Conservation (phyloP, 2,888 invertebrate species). For the Synergus gifuensis region DNA sequence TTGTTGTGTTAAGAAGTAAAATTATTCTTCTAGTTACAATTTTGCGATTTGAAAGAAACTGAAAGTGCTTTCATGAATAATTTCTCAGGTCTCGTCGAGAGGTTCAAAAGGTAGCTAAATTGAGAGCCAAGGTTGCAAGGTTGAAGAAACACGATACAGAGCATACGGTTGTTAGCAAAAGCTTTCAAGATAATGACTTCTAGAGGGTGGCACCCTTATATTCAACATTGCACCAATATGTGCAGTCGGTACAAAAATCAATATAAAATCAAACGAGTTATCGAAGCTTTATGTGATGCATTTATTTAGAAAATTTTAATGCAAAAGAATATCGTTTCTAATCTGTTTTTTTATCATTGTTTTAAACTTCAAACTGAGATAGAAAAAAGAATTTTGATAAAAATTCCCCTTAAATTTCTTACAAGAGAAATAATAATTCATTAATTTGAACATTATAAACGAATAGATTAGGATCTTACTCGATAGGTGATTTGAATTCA, state of each 20-base stretch:
- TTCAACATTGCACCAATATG: constrained; percentile 4
- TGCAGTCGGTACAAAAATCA: constrained; percentile 2
- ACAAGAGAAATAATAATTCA: too few species aligned
- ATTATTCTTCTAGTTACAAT: constrained; percentile 1
- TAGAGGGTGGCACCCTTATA: constrained; percentile 14
- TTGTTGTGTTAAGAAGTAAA: background rate
- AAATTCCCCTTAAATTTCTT: too few species aligned
- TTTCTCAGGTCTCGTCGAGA: constrained; percentile 15
- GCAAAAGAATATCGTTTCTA: background rate
- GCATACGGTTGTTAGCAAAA: constrained; percentile 19
- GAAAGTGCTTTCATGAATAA: constrained; percentile 38
- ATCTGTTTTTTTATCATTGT: too few species aligned
- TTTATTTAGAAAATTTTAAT: background rate
- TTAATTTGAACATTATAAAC: too few species aligned
- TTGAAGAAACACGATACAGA: background rate
- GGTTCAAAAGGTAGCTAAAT: constrained; percentile 26
- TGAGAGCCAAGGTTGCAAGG: constrained; percentile 37
- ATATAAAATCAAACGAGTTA: constrained; percentile 22
- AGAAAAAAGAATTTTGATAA: too few species aligned
- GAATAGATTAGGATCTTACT: too few species aligned
- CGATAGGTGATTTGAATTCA: too few species aligned
- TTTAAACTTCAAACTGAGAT: too few species aligned
- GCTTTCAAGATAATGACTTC: constrained; percentile 18
- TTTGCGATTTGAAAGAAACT: background rate
- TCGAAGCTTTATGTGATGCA: background rate